Evolutionary conservation across 2,888 invertebrate genomes (phyloP).

Genomic region (Leptinotarsa tumamoca): DNA sequence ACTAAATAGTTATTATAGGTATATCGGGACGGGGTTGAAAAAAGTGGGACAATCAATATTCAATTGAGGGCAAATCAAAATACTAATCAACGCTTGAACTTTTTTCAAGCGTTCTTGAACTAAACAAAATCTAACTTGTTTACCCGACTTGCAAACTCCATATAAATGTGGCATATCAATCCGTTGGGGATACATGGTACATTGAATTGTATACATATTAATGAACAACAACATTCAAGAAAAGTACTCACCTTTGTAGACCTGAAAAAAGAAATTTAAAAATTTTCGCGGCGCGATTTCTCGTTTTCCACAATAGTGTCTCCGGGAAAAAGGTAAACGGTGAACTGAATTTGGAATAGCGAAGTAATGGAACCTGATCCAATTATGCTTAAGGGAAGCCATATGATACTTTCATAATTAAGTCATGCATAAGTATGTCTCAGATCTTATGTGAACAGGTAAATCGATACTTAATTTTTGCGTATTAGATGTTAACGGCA

Average conservation of each 20-base stretch:
- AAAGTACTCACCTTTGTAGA: conserved; percentile 12
- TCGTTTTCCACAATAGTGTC: background rate
- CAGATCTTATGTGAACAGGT: conserved; percentile 44
- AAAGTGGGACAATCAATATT: conserved; percentile 22
- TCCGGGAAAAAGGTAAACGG: conserved; percentile 24
- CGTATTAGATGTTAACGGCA: background rate
- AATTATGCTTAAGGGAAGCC: conserved; percentile 48
- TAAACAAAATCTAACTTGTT: conserved; percentile 54
- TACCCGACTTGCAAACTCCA: conserved; percentile 63
- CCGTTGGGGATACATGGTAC: conserved; percentile 52
- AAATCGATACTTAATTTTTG: conserved; percentile 11
- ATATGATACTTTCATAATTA: conserved; percentile 49
- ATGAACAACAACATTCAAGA: background rate
- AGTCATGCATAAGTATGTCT: conserved; percentile 42
- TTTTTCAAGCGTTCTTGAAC: conserved; percentile 36
- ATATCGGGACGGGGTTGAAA: conserved; percentile 31
- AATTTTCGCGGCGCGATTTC: background rate
- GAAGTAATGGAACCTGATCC: conserved; percentile 40
- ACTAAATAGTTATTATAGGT: conserved; percentile 17
- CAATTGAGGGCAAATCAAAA: conserved; percentile 33
- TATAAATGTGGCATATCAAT: conserved; percentile 62
- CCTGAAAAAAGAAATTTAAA: conserved; percentile 4
- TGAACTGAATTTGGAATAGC: conserved; percentile 31
- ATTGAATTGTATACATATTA: background rate
- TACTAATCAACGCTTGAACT: conserved; percentile 39